Evolutionary conservation across 2,888 invertebrate genomes (phyloP).

Genomic region (Drosophila planitibia): DNA sequence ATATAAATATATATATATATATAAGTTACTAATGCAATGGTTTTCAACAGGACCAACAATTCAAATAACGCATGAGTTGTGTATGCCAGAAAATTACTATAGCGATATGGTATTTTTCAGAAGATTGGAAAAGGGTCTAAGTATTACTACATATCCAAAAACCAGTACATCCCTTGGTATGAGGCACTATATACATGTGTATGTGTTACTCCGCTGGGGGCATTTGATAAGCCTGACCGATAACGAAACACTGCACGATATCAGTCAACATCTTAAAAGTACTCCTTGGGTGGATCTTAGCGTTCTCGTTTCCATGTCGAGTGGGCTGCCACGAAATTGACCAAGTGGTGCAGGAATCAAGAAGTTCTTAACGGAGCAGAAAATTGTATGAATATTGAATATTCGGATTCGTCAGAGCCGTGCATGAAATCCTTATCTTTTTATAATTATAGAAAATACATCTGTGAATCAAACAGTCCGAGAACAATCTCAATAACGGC

Average conservation of each 20-base stretch:
- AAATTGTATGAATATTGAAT: conserved; percentile 26
- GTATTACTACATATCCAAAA: conserved; percentile 1
- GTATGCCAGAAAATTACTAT: background rate
- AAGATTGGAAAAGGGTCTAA: conserved; percentile 1
- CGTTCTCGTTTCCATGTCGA: conserved; percentile 36
- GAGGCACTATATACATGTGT: conserved; percentile 6
- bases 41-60: background rate
- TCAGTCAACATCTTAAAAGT: background rate
- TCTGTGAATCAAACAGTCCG: conserved; percentile 21
- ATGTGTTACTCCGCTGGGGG: conserved; percentile 11
- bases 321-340: conserved; percentile 2
- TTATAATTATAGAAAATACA: background rate
- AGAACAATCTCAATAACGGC: too few species aligned
- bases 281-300: conserved; percentile 32
- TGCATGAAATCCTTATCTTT: conserved; percentile 32
- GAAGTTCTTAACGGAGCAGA: background rate
- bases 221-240: conserved; percentile 23
- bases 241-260: background rate
- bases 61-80: background rate
- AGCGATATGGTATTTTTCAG: background rate
- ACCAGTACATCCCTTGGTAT: conserved; percentile 6
- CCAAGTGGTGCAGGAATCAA: conserved; percentile 17
- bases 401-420: background rate
- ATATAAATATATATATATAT: background rate
- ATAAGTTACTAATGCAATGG: background rate